phyloP scores from a whole-genome alignment of 2,888 invertebrate genomes.

The Diplazon laetatorius region DNA sequence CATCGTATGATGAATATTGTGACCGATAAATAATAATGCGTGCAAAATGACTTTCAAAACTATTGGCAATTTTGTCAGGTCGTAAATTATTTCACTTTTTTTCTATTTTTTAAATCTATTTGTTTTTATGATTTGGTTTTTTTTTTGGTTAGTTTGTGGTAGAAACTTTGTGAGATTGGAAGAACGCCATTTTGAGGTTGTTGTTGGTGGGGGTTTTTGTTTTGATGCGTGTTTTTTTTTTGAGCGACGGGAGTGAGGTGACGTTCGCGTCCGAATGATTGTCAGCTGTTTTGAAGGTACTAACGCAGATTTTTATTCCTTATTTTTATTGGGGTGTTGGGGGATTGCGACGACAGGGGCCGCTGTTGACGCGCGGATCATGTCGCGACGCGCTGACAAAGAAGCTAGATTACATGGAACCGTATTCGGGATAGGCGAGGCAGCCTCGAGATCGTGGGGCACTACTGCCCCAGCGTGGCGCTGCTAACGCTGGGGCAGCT shows the following conservation, averaged over 20 bases:
- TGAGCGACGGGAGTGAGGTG: neutral
- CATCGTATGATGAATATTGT: neutral
- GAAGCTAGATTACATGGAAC: no score
- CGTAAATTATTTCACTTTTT: no score
- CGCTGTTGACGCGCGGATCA: slow-evolving; percentile 40
- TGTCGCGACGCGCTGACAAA: no score
- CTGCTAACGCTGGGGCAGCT: no score
- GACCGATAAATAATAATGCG: no score
- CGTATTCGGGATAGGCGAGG: no score
- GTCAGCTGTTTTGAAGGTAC: slow-evolving; percentile 15
- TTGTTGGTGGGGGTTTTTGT: no score
- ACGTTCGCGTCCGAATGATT: neutral
- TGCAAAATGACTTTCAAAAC: no score
- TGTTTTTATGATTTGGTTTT: no score
- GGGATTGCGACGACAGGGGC: slow-evolving; percentile 16
- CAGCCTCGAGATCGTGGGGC: no score
- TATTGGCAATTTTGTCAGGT: no score
- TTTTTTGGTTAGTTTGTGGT: neutral
- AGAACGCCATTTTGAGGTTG: slow-evolving; percentile 14
- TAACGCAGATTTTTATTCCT: neutral
- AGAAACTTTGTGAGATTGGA: neutral
- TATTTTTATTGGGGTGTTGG: neutral
- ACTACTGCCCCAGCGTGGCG: no score
- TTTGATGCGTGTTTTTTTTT: neutral
- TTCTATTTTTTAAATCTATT: neutral